phyloP scores from a whole-genome alignment of 2,113 vertebrate genomes.

The Halcyon senegalensis region DNA sequence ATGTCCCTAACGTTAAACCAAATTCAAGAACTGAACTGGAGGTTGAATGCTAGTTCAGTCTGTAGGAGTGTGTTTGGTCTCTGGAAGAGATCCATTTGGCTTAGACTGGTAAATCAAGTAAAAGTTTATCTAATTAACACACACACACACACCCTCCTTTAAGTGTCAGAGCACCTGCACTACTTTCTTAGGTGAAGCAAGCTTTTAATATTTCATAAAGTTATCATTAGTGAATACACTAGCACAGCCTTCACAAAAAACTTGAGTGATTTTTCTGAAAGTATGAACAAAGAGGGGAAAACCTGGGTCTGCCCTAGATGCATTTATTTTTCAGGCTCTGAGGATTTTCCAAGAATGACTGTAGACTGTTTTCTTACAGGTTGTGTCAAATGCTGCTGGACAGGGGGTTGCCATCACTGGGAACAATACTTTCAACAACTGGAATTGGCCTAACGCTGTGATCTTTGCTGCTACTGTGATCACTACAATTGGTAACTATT shows the following conservation, averaged over 20 bases:
- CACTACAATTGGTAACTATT: slow-evolving; percentile 90
- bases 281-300: background rate
- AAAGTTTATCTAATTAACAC: background rate
- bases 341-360: background rate
- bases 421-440: slow-evolving; percentile 94
- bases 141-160: background rate
- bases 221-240: background rate
- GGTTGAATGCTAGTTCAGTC: background rate
- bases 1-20: background rate
- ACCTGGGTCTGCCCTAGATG: background rate
- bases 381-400: slow-evolving; percentile 90
- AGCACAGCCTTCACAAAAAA: background rate
- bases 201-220: background rate
- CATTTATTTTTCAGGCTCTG: background rate
- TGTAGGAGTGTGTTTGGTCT: background rate
- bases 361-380: slow-evolving; percentile 67
- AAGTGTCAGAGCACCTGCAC: background rate
- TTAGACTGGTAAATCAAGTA: slow-evolving; percentile 5
- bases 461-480: slow-evolving; percentile 98
- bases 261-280: background rate
- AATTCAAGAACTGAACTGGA: background rate
- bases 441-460: slow-evolving; percentile 98
- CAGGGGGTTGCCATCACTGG: slow-evolving; percentile 95
- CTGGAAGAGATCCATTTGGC: background rate
- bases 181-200: background rate